Evolutionary conservation across 2,797 vertebrate species (phyloP).

Genomic region (Etheostoma perlongum): DNA sequence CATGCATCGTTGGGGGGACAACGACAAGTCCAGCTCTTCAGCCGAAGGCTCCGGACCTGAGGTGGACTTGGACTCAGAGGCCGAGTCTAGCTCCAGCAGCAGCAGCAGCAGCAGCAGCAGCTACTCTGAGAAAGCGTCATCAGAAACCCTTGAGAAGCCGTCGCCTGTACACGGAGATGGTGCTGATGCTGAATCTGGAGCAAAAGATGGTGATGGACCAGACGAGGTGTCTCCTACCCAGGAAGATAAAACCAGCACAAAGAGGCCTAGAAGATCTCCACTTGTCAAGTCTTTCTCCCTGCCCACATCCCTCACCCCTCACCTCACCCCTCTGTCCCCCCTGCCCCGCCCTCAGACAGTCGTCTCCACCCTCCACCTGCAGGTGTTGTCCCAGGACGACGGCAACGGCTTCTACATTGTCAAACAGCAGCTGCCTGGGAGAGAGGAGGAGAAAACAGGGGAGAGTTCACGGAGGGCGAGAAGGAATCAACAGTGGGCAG

Average conservation of each 20-base stretch:
- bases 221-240: not conserved
- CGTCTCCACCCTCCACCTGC: constrained; percentile 60
- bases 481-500: not conserved
- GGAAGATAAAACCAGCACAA: accelerated
- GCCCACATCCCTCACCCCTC: not conserved
- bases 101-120: not conserved
- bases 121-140: not conserved
- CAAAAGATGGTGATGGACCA: accelerated
- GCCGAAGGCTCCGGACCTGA: constrained; percentile 44
- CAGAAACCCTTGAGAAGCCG: not conserved
- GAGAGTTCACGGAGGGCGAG: not conserved
- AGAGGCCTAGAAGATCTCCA: too few species aligned
- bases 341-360: constrained; percentile 23
- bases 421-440: not conserved
- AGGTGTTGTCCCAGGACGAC: constrained; percentile 32
- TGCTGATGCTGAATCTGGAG: not conserved
- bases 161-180: not conserved
- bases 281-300: not conserved
- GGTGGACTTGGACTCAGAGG: constrained; percentile 6
- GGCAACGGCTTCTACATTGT: not conserved
- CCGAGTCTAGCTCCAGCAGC: constrained; percentile 22
- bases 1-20: accelerated
- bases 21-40: constrained; percentile 59
- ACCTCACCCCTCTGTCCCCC: constrained; percentile 2
- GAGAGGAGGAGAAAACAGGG: not conserved